phyloP scores from a whole-genome alignment of 2,797 vertebrate species.

The Agapornis canus region DNA sequence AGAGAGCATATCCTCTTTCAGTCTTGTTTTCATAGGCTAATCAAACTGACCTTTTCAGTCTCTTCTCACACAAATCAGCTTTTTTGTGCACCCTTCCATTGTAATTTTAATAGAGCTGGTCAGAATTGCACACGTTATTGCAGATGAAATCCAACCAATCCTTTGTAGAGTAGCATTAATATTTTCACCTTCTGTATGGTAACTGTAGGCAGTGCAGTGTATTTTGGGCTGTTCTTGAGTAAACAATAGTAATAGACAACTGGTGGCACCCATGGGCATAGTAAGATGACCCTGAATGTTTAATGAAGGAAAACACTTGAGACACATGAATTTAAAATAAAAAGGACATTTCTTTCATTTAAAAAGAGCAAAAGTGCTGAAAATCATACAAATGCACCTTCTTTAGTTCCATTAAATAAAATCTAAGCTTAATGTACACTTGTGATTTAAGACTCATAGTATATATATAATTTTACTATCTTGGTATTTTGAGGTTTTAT shows the following conservation, averaged over 20 bases:
- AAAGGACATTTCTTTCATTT: neutral
- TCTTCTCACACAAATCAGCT: neutral
- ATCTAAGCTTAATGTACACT: neutral
- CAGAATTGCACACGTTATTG: neutral
- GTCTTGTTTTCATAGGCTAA: neutral
- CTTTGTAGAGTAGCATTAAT: neutral
- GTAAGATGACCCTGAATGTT: neutral
- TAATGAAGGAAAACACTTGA: neutral
- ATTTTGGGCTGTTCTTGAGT: neutral
- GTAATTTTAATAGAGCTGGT: neutral
- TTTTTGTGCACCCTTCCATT: neutral
- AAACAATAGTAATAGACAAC: neutral
- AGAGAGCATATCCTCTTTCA: neutral
- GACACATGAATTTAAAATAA: neutral
- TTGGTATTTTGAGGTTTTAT: neutral
- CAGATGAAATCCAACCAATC: neutral
- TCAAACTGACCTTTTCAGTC: neutral
- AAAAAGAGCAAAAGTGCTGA: neutral
- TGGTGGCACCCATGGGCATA: neutral
- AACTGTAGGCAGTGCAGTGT: neutral
- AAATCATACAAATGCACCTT: neutral
- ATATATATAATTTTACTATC: neutral
- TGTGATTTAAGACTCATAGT: neutral
- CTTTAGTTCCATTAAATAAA: neutral
- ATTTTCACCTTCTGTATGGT: neutral